Percentiles rank a stretch among this genome's conserved stretches.
phyloP scores from a whole-genome alignment of 1,140 invertebrate genomes.

The Drosophila littoralis region DNA sequence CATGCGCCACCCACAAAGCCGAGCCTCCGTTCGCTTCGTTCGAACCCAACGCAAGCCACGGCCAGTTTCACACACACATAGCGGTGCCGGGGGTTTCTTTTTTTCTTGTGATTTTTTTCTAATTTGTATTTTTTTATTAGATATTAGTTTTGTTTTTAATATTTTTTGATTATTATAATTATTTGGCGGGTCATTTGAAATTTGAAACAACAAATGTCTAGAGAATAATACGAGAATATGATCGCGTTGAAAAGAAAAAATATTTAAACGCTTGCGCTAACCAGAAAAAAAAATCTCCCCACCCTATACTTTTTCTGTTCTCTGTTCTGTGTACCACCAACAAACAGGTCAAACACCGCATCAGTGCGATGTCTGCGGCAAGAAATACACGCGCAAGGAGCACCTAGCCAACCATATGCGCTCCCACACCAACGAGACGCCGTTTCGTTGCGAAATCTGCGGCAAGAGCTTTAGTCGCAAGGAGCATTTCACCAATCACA shows the following conservation, averaged over 20 bases:
- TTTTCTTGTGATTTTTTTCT: conserved; percentile 4
- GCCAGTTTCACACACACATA: conserved; percentile 77
- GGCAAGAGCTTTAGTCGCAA: conserved; percentile 94
- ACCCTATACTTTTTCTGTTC: conserved; percentile 51
- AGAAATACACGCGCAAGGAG: conserved; percentile 94
- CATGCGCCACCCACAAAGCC: conserved; percentile 58
- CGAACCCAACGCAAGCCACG: conserved; percentile 76
- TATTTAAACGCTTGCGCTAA: conserved; percentile 63
- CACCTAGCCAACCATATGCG: conserved; percentile 93
- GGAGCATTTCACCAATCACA: conserved; percentile 94
- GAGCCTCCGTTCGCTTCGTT: conserved; percentile 81
- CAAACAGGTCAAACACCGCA: conserved; percentile 83
- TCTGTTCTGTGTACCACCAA: conserved; percentile 43
- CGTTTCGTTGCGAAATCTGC: conserved; percentile 92
- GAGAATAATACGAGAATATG: conserved; percentile 14
- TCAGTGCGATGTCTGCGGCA: conserved; percentile 86
- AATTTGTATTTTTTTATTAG: background rate
- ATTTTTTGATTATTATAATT: background rate
- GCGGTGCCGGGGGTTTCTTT: conserved; percentile 50
- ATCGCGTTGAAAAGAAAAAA: conserved; percentile 15
- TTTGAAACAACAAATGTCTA: conserved; percentile 2
- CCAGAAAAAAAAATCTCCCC: conserved; percentile 39
- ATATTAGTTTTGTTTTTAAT: conserved; percentile 1
- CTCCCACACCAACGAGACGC: conserved; percentile 92
- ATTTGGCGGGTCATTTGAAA: conserved; percentile 26